phyloP scores from a whole-genome alignment of 2,113 vertebrate genomes.

The Alectura lathami region DNA sequence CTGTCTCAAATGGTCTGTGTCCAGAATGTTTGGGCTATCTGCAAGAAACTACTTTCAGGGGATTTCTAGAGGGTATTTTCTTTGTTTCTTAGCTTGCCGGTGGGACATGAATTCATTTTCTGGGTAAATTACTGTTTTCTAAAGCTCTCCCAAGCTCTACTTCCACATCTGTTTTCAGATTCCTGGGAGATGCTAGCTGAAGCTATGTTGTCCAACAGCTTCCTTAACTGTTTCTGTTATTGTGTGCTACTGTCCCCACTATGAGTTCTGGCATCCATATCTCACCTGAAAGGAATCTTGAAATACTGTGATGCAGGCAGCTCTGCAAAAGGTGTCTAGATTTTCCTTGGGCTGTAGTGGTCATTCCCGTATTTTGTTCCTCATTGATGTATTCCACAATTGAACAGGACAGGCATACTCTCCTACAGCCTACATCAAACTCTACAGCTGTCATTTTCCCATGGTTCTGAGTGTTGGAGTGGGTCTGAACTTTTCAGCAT shows the following conservation, averaged over 20 bases:
- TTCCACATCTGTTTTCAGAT: background rate
- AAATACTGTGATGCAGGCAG: background rate
- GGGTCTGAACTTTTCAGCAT: background rate
- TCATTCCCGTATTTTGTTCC: background rate
- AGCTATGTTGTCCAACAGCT: background rate
- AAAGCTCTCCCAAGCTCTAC: background rate
- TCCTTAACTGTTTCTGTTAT: background rate
- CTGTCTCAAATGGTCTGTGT: background rate
- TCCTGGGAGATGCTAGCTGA: background rate
- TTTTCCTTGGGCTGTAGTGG: background rate
- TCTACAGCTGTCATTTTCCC: background rate
- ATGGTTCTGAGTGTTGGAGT: fast-evolving
- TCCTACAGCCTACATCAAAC: background rate
- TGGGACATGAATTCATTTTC: background rate
- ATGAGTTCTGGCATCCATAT: background rate
- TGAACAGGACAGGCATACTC: background rate
- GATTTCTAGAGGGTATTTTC: background rate
- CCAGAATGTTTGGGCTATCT: background rate
- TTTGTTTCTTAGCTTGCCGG: background rate
- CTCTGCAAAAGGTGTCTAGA: background rate
- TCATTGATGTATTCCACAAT: background rate
- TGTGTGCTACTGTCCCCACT: background rate
- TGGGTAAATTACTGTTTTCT: background rate
- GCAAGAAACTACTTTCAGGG: background rate
- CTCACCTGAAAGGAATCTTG: background rate